Conservation (phyloP, 2,888 invertebrate genomes). For the Phalera bucephala region DNA sequence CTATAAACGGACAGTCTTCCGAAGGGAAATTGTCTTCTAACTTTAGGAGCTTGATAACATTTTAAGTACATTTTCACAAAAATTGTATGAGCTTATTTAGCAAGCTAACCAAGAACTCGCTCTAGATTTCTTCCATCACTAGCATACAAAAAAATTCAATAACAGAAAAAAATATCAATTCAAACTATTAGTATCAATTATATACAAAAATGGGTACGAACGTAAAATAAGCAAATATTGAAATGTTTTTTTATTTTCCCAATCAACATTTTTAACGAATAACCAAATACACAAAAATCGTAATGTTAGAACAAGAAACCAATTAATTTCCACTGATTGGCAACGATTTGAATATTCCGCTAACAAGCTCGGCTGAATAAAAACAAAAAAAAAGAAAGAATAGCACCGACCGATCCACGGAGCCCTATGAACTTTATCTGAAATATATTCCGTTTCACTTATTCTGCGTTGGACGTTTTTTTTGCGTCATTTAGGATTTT, state of each 20-base stretch:
- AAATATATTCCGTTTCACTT: constrained; percentile 26
- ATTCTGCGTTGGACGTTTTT: constrained; percentile 11
- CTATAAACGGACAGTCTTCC: too few species aligned
- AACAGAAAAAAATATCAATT: too few species aligned
- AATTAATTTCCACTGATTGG: constrained; percentile 34
- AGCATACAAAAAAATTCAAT: too few species aligned
- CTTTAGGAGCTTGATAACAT: too few species aligned
- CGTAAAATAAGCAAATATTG: constrained; percentile 17
- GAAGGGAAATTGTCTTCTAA: too few species aligned
- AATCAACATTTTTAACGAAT: constrained; percentile 19
- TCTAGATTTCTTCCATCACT: too few species aligned
- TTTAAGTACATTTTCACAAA: too few species aligned
- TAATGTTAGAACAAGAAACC: constrained; percentile 31
- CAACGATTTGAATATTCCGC: constrained; percentile 28
- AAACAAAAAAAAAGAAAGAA: constrained; percentile 8
- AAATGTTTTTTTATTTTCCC: constrained; percentile 10
- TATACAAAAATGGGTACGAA: too few species aligned
- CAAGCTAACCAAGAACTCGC: too few species aligned
- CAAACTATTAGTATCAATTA: too few species aligned
- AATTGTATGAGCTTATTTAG: too few species aligned
- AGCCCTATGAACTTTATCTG: constrained; percentile 8
- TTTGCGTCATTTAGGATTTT: constrained; percentile 2
- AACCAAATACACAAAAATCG: constrained; percentile 12
- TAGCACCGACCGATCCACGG: neutral
- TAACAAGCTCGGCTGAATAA: constrained; percentile 25